phyloP scores from a whole-genome alignment of 2,888 invertebrate species.

The Elegia similella region DNA sequence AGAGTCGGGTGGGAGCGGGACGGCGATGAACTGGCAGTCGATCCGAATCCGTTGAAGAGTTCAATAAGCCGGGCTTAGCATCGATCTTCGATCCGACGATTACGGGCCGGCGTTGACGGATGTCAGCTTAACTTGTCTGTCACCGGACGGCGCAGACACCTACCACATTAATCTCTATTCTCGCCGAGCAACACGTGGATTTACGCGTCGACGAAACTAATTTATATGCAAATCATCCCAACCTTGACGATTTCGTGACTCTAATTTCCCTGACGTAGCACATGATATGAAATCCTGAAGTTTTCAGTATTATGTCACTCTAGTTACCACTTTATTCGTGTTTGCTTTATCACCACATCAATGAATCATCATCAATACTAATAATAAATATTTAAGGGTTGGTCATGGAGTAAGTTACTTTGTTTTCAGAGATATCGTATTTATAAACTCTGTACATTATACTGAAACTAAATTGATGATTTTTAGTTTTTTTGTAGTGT shows the following conservation, averaged over 20 bases:
- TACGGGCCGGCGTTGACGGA: conserved; percentile 77
- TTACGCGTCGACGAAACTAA: conserved; percentile 76
- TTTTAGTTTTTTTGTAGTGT: too few species aligned
- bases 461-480: too few species aligned
- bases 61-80: conserved; percentile 77
- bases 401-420: too few species aligned
- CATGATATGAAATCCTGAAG: conserved; percentile 50
- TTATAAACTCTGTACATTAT: too few species aligned
- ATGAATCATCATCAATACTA: too few species aligned
- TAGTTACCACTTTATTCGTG: not conserved
- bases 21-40: conserved; percentile 57
- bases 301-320: conserved; percentile 29
- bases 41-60: conserved; percentile 66
- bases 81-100: conserved; percentile 77
- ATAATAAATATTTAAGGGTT: too few species aligned
- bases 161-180: conserved; percentile 77
- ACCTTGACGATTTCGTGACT: conserved; percentile 74
- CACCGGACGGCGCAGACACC: conserved; percentile 67
- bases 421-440: too few species aligned
- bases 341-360: too few species aligned
- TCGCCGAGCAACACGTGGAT: conserved; percentile 77
- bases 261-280: conserved; percentile 60
- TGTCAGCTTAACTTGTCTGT: conserved; percentile 79
- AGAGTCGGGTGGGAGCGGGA: conserved; percentile 47
- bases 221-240: conserved; percentile 80